Evolutionary conservation across 2,113 vertebrate genomes (phyloP).

Genomic region (Patagioenas fasciata): DNA sequence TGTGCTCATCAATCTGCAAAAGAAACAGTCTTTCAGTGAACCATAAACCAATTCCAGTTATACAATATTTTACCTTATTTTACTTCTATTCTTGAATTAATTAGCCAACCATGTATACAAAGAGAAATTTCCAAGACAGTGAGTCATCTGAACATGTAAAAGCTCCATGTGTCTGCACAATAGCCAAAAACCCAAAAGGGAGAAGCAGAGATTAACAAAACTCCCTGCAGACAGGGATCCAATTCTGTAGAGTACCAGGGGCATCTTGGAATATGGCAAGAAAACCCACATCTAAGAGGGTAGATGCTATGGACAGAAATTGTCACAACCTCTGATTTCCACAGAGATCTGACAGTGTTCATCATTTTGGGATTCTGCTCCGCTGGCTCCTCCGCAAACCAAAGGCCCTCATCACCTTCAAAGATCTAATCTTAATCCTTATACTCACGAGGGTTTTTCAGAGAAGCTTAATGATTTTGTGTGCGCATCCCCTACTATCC

Average conservation of each 20-base stretch:
- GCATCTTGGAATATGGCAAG: background rate
- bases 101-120: background rate
- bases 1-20: constrained; percentile 93
- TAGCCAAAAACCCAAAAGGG: background rate
- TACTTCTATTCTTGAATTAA: background rate
- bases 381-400: background rate
- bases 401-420: background rate
- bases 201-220: background rate
- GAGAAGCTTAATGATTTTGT: background rate
- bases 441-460: background rate
- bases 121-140: background rate
- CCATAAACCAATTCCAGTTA: background rate
- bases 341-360: background rate
- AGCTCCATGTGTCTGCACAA: background rate
- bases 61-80: background rate
- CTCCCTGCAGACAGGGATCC: background rate
- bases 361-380: background rate
- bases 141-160: background rate
- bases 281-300: background rate
- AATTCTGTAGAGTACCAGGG: background rate
- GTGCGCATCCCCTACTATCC: background rate
- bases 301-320: background rate
- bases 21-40: background rate
- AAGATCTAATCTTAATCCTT: background rate
- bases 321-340: background rate